These are phyloP conservation scores for Anguilla anguilla DNA, from an alignment of 2,797 vertebrate species.

Conservation along the genomic window DNA sequence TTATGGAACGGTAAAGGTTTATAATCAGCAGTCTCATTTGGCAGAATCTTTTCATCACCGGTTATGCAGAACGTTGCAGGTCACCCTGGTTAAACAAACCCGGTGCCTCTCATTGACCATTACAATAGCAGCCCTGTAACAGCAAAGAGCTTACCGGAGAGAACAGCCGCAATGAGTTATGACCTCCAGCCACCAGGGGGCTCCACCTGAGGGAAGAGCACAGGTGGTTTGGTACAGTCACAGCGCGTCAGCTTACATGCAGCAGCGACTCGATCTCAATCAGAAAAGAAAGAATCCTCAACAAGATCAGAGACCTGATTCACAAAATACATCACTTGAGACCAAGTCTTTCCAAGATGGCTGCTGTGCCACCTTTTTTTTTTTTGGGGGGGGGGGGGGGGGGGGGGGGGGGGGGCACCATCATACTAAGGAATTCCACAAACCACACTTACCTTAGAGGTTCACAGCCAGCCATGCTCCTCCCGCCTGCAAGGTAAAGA, in stretches of 20 bases:
- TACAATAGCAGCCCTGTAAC: background rate
- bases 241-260: background rate
- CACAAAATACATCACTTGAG: background rate
- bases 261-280: background rate
- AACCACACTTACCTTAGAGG: background rate
- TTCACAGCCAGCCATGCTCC: background rate
- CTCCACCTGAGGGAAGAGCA: background rate
- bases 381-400: too few relatives aligned
- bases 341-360: background rate
- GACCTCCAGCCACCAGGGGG: background rate
- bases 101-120: background rate
- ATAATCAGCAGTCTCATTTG: constrained; percentile 23
- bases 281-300: constrained; percentile 11
- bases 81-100: background rate
- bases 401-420: background rate
- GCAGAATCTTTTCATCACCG: constrained; percentile 28
- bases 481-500: background rate
- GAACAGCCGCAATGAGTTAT: background rate
- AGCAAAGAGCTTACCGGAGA: too few relatives aligned
- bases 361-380: background rate
- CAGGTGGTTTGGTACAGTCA: background rate
- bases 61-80: background rate
- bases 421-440: background rate
- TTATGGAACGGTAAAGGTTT: constrained; percentile 25
- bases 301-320: constrained; percentile 25